A percentile compares a stretch with the other conserved stretches of the same genome.
Conservation (phyloP, 2,888 invertebrate genomes). For the Meiosimyza decipiens region DNA sequence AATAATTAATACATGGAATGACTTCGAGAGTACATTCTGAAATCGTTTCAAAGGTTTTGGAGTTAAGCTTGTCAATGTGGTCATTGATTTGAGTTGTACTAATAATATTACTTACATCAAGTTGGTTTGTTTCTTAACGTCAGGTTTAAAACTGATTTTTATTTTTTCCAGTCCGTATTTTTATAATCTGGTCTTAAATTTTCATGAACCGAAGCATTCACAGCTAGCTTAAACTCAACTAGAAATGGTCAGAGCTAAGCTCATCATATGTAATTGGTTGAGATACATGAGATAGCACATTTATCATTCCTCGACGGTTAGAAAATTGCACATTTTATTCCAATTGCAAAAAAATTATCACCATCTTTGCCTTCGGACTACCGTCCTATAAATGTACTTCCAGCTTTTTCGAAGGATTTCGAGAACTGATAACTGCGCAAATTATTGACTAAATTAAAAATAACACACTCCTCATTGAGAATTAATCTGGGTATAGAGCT, state of each 20-base stretch:
- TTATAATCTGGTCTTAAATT: constrained; percentile 18
- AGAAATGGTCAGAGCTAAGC: neutral
- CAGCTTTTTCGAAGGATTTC: no score
- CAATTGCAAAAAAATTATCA: no score
- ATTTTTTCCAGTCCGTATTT: constrained; percentile 26
- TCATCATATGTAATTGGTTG: neutral
- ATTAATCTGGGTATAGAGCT: no score
- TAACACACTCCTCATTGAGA: no score
- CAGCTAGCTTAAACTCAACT: neutral
- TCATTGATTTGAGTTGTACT: neutral
- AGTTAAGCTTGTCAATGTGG: neutral
- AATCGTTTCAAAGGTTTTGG: no score
- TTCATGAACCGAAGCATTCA: neutral
- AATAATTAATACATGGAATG: constrained; percentile 10
- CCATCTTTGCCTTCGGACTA: no score
- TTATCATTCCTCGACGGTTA: no score
- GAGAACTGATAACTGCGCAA: no score
- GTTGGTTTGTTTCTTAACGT: neutral
- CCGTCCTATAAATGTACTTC: no score
- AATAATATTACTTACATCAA: neutral
- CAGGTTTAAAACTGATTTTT: constrained; percentile 10
- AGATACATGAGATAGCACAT: neutral
- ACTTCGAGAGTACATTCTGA: neutral
- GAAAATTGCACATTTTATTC: no score
- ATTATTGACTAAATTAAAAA: no score